phyloP scores from a whole-genome alignment of 2,113 vertebrate species.

The Casuarius casuarius region DNA sequence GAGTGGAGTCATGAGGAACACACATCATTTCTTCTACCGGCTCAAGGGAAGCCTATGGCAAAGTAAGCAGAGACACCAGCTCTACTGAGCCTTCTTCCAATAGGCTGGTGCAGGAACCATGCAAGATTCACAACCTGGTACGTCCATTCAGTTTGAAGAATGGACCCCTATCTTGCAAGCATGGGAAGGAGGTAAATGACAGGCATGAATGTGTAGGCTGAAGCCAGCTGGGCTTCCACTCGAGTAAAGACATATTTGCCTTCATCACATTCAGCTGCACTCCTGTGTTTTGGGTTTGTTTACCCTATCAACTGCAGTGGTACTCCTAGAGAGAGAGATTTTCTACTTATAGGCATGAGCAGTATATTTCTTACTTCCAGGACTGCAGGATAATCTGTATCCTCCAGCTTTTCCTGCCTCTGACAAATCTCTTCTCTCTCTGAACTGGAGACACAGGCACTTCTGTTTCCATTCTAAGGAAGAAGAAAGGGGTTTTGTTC shows the following conservation, averaged over 20 bases:
- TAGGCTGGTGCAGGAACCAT: neutral
- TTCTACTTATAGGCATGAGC: constrained; percentile 1
- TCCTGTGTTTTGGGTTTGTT: neutral
- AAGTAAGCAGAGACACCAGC: neutral
- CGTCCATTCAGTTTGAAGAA: neutral
- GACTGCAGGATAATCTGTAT: neutral
- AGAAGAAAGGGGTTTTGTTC: neutral
- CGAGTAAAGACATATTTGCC: neutral
- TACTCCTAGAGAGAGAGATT: neutral
- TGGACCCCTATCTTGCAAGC: neutral
- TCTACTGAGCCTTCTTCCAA: neutral
- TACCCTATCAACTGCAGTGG: neutral
- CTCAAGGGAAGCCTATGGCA: neutral
- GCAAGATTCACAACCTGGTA: neutral
- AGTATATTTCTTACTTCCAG: neutral
- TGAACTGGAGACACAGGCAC: neutral
- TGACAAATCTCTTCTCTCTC: neutral
- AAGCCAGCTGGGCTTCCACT: neutral
- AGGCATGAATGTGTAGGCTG: neutral
- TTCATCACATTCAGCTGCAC: neutral
- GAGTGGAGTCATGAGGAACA: neutral
- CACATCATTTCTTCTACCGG: neutral
- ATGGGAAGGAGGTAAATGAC: neutral
- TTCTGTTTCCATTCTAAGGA: accelerated
- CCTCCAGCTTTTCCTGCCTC: neutral